phyloP scores from a whole-genome alignment of 2,888 invertebrate species.

The Phymatocera aterrima region DNA sequence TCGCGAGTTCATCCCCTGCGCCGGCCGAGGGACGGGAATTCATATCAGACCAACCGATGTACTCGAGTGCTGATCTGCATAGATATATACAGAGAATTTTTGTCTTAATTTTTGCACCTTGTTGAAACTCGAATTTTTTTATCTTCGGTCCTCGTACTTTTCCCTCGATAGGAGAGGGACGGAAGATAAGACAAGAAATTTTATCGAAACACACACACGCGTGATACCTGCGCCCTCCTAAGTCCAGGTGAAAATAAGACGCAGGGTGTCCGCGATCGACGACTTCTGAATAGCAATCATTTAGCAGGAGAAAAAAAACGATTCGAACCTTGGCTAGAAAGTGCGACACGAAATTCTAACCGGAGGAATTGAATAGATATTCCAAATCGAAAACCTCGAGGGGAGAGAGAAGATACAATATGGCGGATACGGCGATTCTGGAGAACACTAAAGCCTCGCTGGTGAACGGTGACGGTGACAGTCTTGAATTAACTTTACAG shows the following conservation, averaged over 20 bases:
- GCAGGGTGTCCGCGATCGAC: constrained; percentile 31
- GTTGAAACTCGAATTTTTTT: neutral
- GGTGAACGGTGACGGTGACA: constrained; percentile 56
- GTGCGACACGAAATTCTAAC: constrained; percentile 51
- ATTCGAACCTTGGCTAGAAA: constrained; percentile 7
- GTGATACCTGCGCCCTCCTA: neutral
- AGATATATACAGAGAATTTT: neutral
- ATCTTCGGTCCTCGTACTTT: no score
- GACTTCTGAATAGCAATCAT: neutral
- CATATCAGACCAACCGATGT: constrained; percentile 50
- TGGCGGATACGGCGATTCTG: constrained; percentile 60
- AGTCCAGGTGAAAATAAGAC: constrained; percentile 45
- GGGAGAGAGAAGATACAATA: no score
- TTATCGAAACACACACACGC: neutral
- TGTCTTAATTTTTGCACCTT: no score
- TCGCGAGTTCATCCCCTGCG: constrained; percentile 60
- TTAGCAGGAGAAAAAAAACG: no score
- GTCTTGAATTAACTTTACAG: constrained; percentile 79
- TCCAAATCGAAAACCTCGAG: neutral
- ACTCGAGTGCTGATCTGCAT: neutral
- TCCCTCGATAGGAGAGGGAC: no score
- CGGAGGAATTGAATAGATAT: constrained; percentile 56
- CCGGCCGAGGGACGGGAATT: constrained; percentile 15
- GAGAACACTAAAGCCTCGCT: constrained; percentile 55
- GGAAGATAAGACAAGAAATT: no score